A percentile compares a stretch with the other conserved stretches of the same genome.
phyloP scores from a whole-genome alignment of 2,797 vertebrate genomes.

The Sebastes taczanowskii region DNA sequence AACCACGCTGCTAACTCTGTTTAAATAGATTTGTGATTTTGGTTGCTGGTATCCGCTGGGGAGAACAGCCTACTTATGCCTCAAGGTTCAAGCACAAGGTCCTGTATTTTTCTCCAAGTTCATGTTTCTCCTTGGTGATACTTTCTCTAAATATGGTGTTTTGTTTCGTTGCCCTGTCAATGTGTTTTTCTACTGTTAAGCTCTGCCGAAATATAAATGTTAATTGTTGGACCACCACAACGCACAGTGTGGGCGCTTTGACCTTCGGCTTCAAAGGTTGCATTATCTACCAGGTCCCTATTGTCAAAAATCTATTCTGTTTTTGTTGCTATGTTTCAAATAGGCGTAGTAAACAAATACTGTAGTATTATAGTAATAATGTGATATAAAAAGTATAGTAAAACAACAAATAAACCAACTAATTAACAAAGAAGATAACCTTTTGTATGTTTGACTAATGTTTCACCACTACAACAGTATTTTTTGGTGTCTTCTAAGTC shows the following conservation, averaged over 20 bases:
- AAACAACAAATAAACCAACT: background rate
- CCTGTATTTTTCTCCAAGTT: background rate
- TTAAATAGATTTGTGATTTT: constrained; percentile 33
- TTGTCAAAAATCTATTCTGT: background rate
- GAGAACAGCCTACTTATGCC: constrained; percentile 24
- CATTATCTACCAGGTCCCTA: background rate
- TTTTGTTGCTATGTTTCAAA: background rate
- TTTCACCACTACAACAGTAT: background rate
- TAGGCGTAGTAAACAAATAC: background rate
- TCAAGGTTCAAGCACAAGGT: constrained; percentile 18
- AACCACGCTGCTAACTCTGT: constrained; percentile 7
- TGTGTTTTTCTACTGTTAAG: background rate
- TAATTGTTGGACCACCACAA: background rate
- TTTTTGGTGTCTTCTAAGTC: background rate
- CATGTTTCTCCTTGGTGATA: background rate
- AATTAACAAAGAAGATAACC: background rate
- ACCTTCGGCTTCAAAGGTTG: too few species aligned
- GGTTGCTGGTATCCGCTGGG: background rate
- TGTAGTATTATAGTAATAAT: background rate
- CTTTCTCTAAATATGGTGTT: background rate
- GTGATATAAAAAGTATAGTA: background rate
- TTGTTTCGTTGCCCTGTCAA: background rate
- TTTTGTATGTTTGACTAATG: too few species aligned
- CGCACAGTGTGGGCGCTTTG: background rate
- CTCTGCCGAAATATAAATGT: background rate